A percentile compares a stretch with the other conserved stretches of the same genome.
These are phyloP conservation scores for Odontocerum albicorne DNA, from an alignment of 2,888 invertebrate genomes.

Conservation along the genomic window DNA sequence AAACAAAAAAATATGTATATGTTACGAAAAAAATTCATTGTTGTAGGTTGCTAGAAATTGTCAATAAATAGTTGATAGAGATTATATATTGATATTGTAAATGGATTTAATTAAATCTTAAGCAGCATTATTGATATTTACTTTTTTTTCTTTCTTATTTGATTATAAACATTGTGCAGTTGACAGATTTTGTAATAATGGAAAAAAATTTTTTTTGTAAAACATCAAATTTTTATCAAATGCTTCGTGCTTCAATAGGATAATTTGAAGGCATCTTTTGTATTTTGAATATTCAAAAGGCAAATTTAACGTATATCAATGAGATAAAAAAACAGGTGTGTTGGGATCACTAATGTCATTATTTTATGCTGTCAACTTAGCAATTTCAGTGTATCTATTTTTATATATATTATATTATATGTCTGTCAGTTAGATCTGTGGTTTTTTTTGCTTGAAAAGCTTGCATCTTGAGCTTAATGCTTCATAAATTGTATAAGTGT, in stretches of 20 bases:
- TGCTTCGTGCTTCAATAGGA: background rate
- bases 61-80: constrained; percentile 34
- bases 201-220: background rate
- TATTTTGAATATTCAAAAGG: too few species aligned
- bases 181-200: background rate
- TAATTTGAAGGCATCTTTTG: background rate
- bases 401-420: too few species aligned
- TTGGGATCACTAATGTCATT: too few species aligned
- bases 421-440: background rate
- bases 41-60: constrained; percentile 36
- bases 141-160: background rate
- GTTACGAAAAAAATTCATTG: constrained; percentile 36
- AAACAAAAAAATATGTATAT: constrained; percentile 34
- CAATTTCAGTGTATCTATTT: too few species aligned
- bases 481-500: constrained; percentile 33
- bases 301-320: too few species aligned
- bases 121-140: background rate
- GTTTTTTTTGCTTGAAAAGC: constrained; percentile 25
- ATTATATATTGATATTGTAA: constrained; percentile 6
- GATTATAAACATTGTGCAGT: background rate
- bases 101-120: background rate
- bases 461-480: constrained; percentile 30
- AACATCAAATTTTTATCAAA: background rate
- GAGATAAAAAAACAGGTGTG: too few species aligned
- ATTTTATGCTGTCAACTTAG: too few species aligned